phyloP scores from a whole-genome alignment of 2,113 vertebrate species.

The Ciconia maguari region DNA sequence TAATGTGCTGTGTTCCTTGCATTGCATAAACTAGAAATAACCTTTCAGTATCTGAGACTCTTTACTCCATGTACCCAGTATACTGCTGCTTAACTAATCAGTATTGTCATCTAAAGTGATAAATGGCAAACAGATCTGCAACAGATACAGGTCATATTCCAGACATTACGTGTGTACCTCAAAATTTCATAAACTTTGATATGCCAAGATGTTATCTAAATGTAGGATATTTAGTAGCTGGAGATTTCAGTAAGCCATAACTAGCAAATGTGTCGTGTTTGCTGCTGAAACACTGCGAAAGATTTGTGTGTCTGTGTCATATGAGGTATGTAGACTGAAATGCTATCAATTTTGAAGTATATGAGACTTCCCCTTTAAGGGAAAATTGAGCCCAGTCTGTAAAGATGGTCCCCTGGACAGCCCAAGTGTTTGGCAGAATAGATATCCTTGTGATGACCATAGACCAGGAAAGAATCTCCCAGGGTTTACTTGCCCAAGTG shows the following conservation, averaged over 20 bases:
- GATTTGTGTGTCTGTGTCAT: not conserved
- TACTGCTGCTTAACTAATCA: not conserved
- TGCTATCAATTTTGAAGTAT: not conserved
- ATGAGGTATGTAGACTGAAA: not conserved
- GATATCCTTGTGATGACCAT: not conserved
- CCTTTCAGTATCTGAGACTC: not conserved
- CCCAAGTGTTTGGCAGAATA: not conserved
- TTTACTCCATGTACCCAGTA: not conserved
- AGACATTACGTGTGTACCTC: not conserved
- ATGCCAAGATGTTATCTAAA: not conserved
- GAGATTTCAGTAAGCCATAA: not conserved
- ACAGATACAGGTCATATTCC: not conserved
- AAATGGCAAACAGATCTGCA: not conserved
- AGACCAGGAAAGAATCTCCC: not conserved
- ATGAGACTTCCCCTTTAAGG: not conserved
- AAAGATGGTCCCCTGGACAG: not conserved
- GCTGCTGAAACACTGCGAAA: not conserved
- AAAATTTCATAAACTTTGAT: not conserved
- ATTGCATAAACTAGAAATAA: not conserved
- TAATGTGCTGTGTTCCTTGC: not conserved
- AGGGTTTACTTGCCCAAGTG: not conserved
- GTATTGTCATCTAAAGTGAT: not conserved
- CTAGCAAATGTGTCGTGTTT: not conserved
- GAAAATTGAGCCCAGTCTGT: not conserved
- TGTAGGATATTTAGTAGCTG: not conserved